Base-by-base conservation (phyloP, 2,797 vertebrate species). In the Myoxocephalus aenaeus region DNA sequence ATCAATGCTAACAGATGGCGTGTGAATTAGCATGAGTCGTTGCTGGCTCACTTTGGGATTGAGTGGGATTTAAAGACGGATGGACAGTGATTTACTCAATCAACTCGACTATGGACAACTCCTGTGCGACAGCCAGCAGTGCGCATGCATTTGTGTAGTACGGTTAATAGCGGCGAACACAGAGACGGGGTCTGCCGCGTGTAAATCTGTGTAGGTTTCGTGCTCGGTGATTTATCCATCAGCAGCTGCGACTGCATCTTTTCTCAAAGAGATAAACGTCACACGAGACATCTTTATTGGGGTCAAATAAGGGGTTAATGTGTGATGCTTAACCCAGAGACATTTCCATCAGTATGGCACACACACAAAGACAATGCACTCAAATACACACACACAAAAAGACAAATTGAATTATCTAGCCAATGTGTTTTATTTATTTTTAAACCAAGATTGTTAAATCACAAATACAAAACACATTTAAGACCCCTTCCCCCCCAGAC, bases 241-340 rank as follows among this genome's bases (percentile, higher is more conserved):
- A 81, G 79, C 66, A 73, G 69, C 82, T 80, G 80, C 69, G 17
- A 86, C 85, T 51, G 58, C 89, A 90, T 93, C 83, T 82, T 89
- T 92, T 91, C 87, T 64, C 81, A 36, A 44, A 80, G 82, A 89
- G 87, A 94, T 94, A 93, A 95, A 93, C 48, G 89, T 92, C 92
- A 92, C 57, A 7, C 59, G 70, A 82, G 90, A 84, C 87, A 87
- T 91, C 68, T 95, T 94, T 93, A 94, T 90, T 80, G 86, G 80
- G 93, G 94, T 95, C 91, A 93, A 46, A 79, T 77, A 78, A 89
- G 82, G 86, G 93, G 94, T 95, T 95, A 93, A 93, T 92, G 91
- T 89, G 79, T 85, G 84, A 88, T 73, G 73, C 85, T 86, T 84
- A 74, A 65, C 73, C 70, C 51, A 75, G 44, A 84, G 84, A 86